phyloP scores from a whole-genome alignment of 2,797 vertebrate species.

The Chelon auratus region DNA sequence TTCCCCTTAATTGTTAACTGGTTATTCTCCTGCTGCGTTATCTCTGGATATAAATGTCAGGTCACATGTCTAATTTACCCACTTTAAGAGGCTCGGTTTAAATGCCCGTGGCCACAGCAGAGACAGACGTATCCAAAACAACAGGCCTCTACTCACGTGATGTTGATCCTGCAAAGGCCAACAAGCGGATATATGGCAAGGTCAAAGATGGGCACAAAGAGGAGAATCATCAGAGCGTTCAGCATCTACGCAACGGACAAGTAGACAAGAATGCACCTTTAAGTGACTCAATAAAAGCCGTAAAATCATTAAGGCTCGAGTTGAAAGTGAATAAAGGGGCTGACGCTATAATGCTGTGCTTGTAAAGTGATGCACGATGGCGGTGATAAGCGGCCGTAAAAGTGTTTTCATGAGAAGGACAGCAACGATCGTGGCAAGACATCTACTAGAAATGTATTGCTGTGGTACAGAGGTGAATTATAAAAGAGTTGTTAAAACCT shows the following conservation, averaged over 20 bases:
- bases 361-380: constrained; percentile 18
- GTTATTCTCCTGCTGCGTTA: neutral
- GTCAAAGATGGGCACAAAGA: constrained; percentile 95
- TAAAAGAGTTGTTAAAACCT: too few relatives aligned
- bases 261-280: constrained; percentile 1
- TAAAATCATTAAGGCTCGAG: constrained; percentile 58
- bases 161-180: constrained; percentile 87
- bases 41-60: neutral
- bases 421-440: neutral
- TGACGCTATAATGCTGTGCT: constrained; percentile 3
- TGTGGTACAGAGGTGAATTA: too few relatives aligned
- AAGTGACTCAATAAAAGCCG: constrained; percentile 29
- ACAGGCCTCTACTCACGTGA: constrained; percentile 88
- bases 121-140: constrained; percentile 10
- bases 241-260: constrained; percentile 87
- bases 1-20: neutral
- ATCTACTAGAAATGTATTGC: too few relatives aligned
- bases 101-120: constrained; percentile 31
- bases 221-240: constrained; percentile 94
- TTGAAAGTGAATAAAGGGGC: neutral
- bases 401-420: constrained; percentile 2
- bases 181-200: constrained; percentile 92
- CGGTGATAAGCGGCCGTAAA: constrained; percentile 45
- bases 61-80: constrained; percentile 4
- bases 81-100: constrained; percentile 24